Conservation (phyloP, 2,113 vertebrate species). For the Neopipo cinnamomea region DNA sequence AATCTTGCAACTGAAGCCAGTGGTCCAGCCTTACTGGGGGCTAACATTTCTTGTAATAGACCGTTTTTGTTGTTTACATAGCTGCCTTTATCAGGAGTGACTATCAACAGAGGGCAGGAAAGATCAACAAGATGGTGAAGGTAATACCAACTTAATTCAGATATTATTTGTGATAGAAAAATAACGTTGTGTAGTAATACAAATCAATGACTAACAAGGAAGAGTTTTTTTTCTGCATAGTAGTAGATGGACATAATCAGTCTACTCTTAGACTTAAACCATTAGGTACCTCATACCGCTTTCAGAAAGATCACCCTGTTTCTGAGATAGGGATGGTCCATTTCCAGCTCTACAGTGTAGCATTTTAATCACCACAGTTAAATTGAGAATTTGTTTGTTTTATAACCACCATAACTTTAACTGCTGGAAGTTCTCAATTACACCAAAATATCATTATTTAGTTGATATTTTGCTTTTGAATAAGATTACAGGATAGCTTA, state of each 20-base stretch:
- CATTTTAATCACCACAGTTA: neutral
- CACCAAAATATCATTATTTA: neutral
- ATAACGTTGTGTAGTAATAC: neutral
- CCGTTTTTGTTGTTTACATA: neutral
- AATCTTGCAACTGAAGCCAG: neutral
- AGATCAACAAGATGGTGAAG: neutral
- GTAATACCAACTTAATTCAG: neutral
- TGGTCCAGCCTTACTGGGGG: neutral
- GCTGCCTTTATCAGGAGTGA: neutral
- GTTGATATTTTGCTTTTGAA: neutral
- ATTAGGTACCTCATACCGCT: neutral
- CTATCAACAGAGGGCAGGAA: neutral
- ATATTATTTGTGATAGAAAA: neutral
- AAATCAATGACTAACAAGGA: neutral
- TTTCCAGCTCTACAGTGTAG: neutral
- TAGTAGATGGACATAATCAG: neutral
- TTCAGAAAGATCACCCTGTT: neutral
- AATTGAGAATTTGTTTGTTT: neutral
- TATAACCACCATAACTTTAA: neutral
- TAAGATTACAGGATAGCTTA: neutral
- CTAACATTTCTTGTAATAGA: neutral
- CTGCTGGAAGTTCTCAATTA: neutral
- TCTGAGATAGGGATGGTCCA: neutral
- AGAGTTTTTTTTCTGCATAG: neutral
- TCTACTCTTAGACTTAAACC: neutral